These are phyloP conservation scores for Luperina testacea DNA, from an alignment of 2,888 invertebrate species.

Conservation along the genomic window DNA sequence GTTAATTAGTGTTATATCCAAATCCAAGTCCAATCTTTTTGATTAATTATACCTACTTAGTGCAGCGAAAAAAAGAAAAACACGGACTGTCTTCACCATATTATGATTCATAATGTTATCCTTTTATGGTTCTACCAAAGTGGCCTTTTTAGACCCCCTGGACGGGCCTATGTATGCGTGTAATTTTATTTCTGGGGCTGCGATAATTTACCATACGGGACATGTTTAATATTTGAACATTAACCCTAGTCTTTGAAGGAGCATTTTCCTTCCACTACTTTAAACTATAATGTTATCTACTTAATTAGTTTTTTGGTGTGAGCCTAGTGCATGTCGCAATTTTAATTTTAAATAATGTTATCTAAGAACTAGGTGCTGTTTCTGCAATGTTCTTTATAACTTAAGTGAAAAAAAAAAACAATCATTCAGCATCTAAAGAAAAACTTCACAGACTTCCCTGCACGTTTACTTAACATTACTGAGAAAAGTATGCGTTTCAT, in stretches of 20 bases:
- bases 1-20: neutral
- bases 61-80: too few relatives aligned
- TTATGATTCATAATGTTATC: too few relatives aligned
- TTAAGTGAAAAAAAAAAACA: neutral
- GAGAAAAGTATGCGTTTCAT: neutral
- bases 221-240: slow-evolving; percentile 71
- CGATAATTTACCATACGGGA: slow-evolving; percentile 69
- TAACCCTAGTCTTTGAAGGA: slow-evolving; percentile 58
- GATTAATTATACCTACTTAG: too few relatives aligned
- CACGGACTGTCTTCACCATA: too few relatives aligned
- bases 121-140: too few relatives aligned
- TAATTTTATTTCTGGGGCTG: slow-evolving; percentile 72
- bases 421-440: neutral
- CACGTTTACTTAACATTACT: neutral
- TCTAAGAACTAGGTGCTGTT: neutral
- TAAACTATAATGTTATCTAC: slow-evolving; percentile 1
- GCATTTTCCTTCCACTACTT: slow-evolving; percentile 50
- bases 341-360: neutral
- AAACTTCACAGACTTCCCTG: neutral
- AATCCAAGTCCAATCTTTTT: too few relatives aligned
- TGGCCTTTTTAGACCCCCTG: slow-evolving; percentile 4
- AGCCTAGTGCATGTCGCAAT: neutral
- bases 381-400: neutral
- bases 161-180: slow-evolving; percentile 68
- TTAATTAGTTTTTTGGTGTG: slow-evolving; percentile 1